These are phyloP conservation scores for Lysandra bellargus DNA, from an alignment of 2,888 invertebrate genomes.

Conservation along the genomic window DNA sequence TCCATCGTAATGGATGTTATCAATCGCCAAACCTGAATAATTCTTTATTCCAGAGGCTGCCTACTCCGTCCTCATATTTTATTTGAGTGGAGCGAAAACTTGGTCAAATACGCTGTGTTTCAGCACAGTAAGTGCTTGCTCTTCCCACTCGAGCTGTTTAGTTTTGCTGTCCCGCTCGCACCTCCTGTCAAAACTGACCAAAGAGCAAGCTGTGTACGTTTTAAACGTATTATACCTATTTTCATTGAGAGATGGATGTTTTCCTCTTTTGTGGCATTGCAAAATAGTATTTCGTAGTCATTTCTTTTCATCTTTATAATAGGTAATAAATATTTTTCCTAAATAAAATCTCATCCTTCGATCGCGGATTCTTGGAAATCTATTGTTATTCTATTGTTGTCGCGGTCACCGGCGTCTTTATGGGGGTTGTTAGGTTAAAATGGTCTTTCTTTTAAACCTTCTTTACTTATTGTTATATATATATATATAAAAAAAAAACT, in stretches of 20 bases:
- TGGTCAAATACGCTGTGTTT: slow-evolving; percentile 60
- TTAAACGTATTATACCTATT: slow-evolving; percentile 20
- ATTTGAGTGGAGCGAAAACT: slow-evolving; percentile 68
- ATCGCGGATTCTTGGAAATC: too few relatives aligned
- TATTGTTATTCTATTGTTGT: too few relatives aligned
- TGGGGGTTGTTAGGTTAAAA: too few relatives aligned
- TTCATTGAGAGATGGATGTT: background rate
- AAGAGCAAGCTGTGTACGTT: slow-evolving; percentile 49
- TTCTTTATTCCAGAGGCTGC: slow-evolving; percentile 42
- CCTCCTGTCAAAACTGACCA: slow-evolving; percentile 57
- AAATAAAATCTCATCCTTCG: too few relatives aligned
- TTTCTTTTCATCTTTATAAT: too few relatives aligned
- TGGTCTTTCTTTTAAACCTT: too few relatives aligned
- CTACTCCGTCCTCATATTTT: slow-evolving; percentile 59
- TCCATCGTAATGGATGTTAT: slow-evolving; percentile 30
- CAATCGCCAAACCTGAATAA: slow-evolving; percentile 43
- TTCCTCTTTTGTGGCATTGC: too few relatives aligned
- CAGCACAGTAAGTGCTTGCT: slow-evolving; percentile 53
- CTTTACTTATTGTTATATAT: too few relatives aligned
- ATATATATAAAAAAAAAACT: too few relatives aligned
- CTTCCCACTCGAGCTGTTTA: slow-evolving; percentile 42
- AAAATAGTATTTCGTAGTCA: too few relatives aligned
- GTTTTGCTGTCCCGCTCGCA: slow-evolving; percentile 50
- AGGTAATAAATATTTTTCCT: too few relatives aligned
- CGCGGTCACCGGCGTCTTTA: too few relatives aligned